These are phyloP conservation scores for Diploscapter pachys DNA, from an alignment of 1,140 invertebrate species.

Conservation along the genomic window DNA sequence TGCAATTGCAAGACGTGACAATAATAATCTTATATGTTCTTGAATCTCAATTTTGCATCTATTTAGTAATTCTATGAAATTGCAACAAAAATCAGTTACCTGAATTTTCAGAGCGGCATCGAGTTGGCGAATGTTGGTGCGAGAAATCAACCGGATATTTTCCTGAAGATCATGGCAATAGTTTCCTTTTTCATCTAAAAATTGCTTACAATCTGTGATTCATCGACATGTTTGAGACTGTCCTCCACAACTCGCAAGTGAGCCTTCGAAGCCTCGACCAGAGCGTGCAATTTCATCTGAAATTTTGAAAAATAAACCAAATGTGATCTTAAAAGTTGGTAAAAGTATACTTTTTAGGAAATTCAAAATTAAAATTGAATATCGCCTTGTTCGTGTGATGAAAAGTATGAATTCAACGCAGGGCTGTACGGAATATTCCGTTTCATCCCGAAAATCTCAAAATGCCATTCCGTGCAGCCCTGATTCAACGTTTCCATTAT, in stretches of 20 bases:
- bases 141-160: conserved; percentile 20
- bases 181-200: neutral
- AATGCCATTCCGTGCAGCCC: too few relatives aligned
- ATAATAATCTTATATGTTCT: too few relatives aligned
- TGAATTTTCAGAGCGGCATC: conserved; percentile 18
- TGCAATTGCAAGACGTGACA: too few relatives aligned
- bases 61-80: neutral
- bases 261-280: conserved; percentile 25
- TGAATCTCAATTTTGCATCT: too few relatives aligned
- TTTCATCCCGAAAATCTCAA: too few relatives aligned
- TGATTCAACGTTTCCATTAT: too few relatives aligned
- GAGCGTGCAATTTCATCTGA: neutral
- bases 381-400: too few relatives aligned
- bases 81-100: neutral
- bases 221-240: conserved; percentile 16
- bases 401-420: too few relatives aligned
- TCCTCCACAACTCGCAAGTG: conserved; percentile 28
- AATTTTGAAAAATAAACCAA: neutral
- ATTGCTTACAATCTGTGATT: conserved; percentile 7
- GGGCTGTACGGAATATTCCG: too few relatives aligned
- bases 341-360: neutral
- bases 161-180: neutral
- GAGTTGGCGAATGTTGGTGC: conserved; percentile 31
- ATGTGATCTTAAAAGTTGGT: too few relatives aligned
- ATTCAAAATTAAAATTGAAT: neutral